phyloP scores from a whole-genome alignment of 2,888 invertebrate genomes.

The Pinctada fucata region DNA sequence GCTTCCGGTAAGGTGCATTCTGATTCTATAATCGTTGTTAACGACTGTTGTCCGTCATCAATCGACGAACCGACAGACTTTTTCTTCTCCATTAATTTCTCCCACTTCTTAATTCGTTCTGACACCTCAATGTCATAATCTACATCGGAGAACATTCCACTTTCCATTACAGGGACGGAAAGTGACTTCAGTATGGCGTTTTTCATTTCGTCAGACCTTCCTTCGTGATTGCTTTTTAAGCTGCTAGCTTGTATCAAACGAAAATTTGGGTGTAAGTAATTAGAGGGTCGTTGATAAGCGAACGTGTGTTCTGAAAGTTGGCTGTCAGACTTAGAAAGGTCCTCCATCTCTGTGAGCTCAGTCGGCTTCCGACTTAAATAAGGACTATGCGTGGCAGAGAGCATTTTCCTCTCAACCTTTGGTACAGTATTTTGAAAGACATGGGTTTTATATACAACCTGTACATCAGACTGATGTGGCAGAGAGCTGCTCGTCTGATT shows the following conservation, averaged over 20 bases:
- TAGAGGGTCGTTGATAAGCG: conserved; percentile 19
- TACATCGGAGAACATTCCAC: conserved; percentile 72
- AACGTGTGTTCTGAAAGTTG: conserved; percentile 48
- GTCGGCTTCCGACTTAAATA: conserved; percentile 47
- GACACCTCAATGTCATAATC: conserved; percentile 71
- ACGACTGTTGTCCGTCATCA: conserved; percentile 21
- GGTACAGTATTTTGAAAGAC: conserved; percentile 40
- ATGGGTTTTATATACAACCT: background rate
- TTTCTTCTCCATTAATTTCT: conserved; percentile 61
- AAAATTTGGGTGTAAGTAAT: conserved; percentile 21
- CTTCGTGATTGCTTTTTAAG: background rate
- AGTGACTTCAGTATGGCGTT: conserved; percentile 31
- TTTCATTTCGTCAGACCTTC: background rate
- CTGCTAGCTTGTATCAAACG: background rate
- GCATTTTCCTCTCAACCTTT: conserved; percentile 34
- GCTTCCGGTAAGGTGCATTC: conserved; percentile 28
- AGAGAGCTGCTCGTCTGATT: background rate
- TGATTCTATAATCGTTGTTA: conserved; percentile 36
- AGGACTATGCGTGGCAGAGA: conserved; percentile 55
- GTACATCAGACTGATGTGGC: background rate
- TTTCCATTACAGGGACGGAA: conserved; percentile 47
- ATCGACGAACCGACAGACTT: background rate
- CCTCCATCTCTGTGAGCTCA: conserved; percentile 49
- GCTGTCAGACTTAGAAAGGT: conserved; percentile 66
- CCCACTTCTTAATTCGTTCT: conserved; percentile 72